phyloP scores from a whole-genome alignment of 2,797 vertebrate species.

The Falco columbarius region DNA sequence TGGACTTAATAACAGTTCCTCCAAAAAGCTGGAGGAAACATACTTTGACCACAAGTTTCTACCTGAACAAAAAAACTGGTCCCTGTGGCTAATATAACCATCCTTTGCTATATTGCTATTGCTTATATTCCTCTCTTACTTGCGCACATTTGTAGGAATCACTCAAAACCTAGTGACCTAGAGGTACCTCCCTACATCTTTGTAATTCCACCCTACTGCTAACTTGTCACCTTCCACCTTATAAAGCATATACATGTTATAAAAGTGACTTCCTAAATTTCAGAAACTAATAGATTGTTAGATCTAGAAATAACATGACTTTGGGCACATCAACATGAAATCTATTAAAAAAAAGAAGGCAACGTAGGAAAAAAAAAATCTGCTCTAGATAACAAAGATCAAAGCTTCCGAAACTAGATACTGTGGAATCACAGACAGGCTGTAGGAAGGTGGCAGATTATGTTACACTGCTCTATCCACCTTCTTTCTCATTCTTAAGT shows the following conservation, averaged over 20 bases:
- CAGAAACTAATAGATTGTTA: not conserved
- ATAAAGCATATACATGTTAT: rapidly evolving
- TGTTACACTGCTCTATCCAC: not conserved
- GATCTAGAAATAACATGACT: not conserved
- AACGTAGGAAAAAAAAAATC: not conserved
- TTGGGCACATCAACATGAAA: not conserved
- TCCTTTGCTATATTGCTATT: not conserved
- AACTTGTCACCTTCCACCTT: not conserved
- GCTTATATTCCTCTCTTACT: not conserved
- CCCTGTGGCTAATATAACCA: not conserved
- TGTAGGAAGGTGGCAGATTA: not conserved
- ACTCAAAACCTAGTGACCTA: not conserved
- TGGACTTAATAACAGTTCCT: not conserved
- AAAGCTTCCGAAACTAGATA: not conserved
- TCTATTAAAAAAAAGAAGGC: not conserved
- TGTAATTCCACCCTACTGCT: not conserved
- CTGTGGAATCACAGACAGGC: not conserved
- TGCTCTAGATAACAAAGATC: not conserved
- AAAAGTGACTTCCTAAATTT: not conserved
- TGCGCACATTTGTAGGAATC: not conserved
- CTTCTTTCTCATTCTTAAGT: not conserved
- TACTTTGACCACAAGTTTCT: not conserved
- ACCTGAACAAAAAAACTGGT: not conserved
- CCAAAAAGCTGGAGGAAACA: not conserved
- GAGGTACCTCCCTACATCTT: not conserved